Evolutionary conservation across 2,113 vertebrate species (phyloP), one percentile per base, ranked within the genome.

Genomic region (Eolophus roseicapilla): DNA sequence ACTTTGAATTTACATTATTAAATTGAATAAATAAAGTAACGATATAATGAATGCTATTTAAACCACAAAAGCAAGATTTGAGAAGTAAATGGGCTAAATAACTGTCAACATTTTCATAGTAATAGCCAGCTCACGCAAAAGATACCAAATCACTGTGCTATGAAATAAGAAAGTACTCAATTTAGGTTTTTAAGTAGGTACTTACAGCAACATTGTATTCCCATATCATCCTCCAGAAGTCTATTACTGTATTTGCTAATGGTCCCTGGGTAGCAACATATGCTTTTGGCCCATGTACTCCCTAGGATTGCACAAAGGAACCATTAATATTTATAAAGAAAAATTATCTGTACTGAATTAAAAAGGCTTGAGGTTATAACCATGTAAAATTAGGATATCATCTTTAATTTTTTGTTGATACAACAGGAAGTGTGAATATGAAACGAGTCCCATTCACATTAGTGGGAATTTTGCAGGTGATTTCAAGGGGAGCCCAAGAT

Each of bases 161-260:
- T 7, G 8, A 85, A 65, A 62, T 18, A 62, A 41, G 8, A 24
- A 10, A 65, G 87, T 3, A 71, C 3, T 16, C 13, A 12, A 11
- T 62, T 82, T 5, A 25, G 24, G 8, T 33, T 59, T 69, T 68
- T 86, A 82, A 60, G 20, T 7, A 75, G 86, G 62, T 90, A 99
- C 99, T 99, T 97, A 99, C 99, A 17, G 98, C 98, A 67, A 99
- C 98, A 5, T 98, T 99, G 95, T 99, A 99, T 73, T 99, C 99
- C 99, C 99, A 99, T 97, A 99, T 99, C 99, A 99, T 99, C 96
- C 99, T 99, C 99, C 99, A 99, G 98, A 99, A 99, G 97, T 99
- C 99, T 41, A 99, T 98, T 86, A 99, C 99, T 25, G 99, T 99
- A 93, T 99, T 99, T 71, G 98, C 98, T 93, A 99, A 97, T 3